Evolutionary conservation across 2,888 invertebrate species (phyloP).

Genomic region (Orthonevra nobilis): DNA sequence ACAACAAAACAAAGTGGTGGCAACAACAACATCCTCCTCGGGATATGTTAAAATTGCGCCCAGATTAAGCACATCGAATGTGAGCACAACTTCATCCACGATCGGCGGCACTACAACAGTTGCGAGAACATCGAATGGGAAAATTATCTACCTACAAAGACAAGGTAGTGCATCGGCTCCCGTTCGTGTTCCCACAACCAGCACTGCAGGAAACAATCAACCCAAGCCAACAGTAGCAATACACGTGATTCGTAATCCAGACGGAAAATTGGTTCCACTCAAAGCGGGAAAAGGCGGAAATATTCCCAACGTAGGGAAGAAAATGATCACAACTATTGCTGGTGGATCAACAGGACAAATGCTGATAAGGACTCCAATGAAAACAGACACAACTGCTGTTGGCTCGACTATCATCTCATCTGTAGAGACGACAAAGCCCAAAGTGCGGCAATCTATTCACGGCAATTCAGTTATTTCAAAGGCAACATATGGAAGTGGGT

Average conservation of each 20-base stretch:
- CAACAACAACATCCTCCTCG: slow-evolving; percentile 4
- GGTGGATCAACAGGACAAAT: slow-evolving; percentile 53
- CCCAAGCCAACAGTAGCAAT: slow-evolving; percentile 72
- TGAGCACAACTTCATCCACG: slow-evolving; percentile 9
- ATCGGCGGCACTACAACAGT: slow-evolving; percentile 67
- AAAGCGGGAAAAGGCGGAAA: slow-evolving; percentile 70
- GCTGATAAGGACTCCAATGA: slow-evolving; percentile 70
- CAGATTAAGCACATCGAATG: slow-evolving; percentile 10
- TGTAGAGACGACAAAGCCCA: slow-evolving; percentile 36
- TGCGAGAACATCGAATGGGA: slow-evolving; percentile 79
- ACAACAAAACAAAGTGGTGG: slow-evolving; percentile 40
- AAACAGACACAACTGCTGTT: slow-evolving; percentile 39
- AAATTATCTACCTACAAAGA: slow-evolving; percentile 80
- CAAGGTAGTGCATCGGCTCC: slow-evolving; percentile 73
- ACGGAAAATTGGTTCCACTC: slow-evolving; percentile 73
- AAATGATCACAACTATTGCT: slow-evolving; percentile 71
- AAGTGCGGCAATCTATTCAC: slow-evolving; percentile 30
- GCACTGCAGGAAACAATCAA: slow-evolving; percentile 12
- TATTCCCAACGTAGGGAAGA: slow-evolving; percentile 69
- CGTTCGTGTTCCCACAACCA: slow-evolving; percentile 45
- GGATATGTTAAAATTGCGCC: slow-evolving; percentile 56
- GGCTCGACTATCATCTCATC: slow-evolving; percentile 36
- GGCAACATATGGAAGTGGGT: slow-evolving; percentile 37
- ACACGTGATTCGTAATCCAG: slow-evolving; percentile 74
- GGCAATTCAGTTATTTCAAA: slow-evolving; percentile 17